Evolutionary conservation across 2,113 vertebrate genomes (phyloP), one percentile per base, ranked within the genome.

Genomic region (Carassius gibelio): DNA sequence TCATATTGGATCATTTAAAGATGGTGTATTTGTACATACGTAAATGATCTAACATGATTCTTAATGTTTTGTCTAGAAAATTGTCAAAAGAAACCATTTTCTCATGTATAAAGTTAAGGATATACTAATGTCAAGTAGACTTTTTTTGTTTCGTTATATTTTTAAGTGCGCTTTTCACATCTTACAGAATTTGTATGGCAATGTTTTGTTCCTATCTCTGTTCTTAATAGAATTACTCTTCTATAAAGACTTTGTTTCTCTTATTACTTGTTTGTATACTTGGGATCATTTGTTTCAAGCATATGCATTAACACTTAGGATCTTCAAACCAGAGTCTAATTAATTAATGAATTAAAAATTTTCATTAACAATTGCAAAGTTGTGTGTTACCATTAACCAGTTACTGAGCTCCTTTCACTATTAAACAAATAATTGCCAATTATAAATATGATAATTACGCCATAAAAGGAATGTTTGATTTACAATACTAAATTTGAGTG

Each of bases 101-200:
- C 61, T 38, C 42, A 68, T 69, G 61, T 81, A 50, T 68, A 81
- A 52, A 81, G 62, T 81, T 26, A 34, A 68, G 62, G 15, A 52
- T 81, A 50, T 69, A 69, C 45, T 66, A 52, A 34, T 13, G 13
- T 30, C 14, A 8, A 30, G 36, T 26, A 9, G 30, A 66, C 11
- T 42, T 50, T 14, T 14, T 30, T 30, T 30, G 30, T 30, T 80
- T 10, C 36, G 61, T 69, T 34, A 52, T 69, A 50, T 52, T 69
- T 72, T 57, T 42, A 81, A 45, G 38, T 81, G 78, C 78, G 66
- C 78, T 81, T 81, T 81, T 66, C 21, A 7, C 59, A 42, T 81
- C 57, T 81, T 64, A 64, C 78, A 64, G 34, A 45, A 13, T 80
- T 48, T 81, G 59, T 66, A 83, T 83, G 48, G 21, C 68, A 74